A percentile compares a stretch with the other conserved stretches of the same genome.
phyloP scores from a whole-genome alignment of 92 coral and sea anemone genomes.

The Phenganax stokvisi region DNA sequence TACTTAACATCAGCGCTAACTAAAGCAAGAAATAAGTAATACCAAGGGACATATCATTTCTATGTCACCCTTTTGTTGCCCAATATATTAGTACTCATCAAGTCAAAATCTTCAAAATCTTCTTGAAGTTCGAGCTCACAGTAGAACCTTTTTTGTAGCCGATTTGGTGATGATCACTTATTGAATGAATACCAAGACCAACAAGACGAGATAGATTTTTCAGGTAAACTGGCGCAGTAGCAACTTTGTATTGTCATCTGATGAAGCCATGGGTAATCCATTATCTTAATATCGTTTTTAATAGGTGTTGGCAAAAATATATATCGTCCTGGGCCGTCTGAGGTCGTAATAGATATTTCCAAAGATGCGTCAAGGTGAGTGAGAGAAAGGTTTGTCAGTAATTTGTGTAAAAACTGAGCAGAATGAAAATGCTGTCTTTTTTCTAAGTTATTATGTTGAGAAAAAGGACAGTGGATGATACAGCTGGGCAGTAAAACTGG shows the following conservation, averaged over 20 bases:
- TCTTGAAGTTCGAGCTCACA: too few relatives aligned
- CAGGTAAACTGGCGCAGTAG: constrained; percentile 50
- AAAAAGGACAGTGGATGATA: not conserved
- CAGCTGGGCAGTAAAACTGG: too few relatives aligned
- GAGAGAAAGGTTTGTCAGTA: not conserved
- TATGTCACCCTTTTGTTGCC: too few relatives aligned
- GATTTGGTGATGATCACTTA: constrained; percentile 91
- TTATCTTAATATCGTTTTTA: not conserved
- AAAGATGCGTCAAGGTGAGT: constrained; percentile 34
- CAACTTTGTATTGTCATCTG: not conserved
- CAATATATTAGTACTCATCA: too few relatives aligned
- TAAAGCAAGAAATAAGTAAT: too few relatives aligned
- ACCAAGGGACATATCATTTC: too few relatives aligned
- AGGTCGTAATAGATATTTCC: constrained; percentile 36
- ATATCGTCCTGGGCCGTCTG: constrained; percentile 34
- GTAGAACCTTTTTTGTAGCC: constrained; percentile 37
- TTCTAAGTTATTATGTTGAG: not conserved
- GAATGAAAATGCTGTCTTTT: not conserved
- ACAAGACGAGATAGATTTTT: constrained; percentile 90
- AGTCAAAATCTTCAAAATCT: too few relatives aligned
- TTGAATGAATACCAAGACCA: constrained; percentile 93
- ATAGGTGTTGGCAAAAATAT: constrained; percentile 37
- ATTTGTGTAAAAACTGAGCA: not conserved
- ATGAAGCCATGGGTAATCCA: not conserved
- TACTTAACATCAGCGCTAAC: too few relatives aligned